Evolutionary conservation across 2,888 invertebrate species (phyloP), one percentile per base, ranked within the genome.

Genomic region (Zonitis immaculata): DNA sequence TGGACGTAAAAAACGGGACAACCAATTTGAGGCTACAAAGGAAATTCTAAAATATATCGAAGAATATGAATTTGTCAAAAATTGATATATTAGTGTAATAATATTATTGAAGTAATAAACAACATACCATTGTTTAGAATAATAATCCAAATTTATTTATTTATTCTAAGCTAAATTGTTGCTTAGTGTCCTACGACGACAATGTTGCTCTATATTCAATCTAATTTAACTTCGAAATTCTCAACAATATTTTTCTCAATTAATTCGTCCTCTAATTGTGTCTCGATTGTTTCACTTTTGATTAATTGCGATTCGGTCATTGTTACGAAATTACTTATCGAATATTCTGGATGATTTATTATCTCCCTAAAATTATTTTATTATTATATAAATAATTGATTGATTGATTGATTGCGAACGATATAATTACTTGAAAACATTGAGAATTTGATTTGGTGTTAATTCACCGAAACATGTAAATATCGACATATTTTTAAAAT

Each of bases 401-500:
- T n/a, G n/a, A n/a, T n/a, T n/a, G n/a, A n/a, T n/a, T n/a, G n/a
- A n/a, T n/a, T n/a, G n/a, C n/a, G n/a, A 16, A 16, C n/a, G 18
- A 20, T 43, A 5, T 9, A 6, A 14, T 59, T 59, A 73, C 73
- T 79, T 80, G 66, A 86, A 91, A 2, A 90, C 70, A 8, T 82
- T 78, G 11, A 88, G 66, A 65, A 87, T 79, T 71, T 89, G 81
- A 43, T 71, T 66, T 0, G 88, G 82, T 43, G 71, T 80, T 6
- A 91, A 75, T 64, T 89, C 85, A 0, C 85, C 83, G 69, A 88
- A 89, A 70, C 83, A 79, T 0, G 88, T 89, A 66, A 82, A 89
- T 61, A 90, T 87, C 51, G 81, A 83, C 62, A 86, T 82, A 58
- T 85, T 80, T 6, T 82, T 79, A 59, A 60, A 68, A 56, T 66